Base-by-base conservation (phyloP, 2,113 vertebrate species). In the Pagrus major region DNA sequence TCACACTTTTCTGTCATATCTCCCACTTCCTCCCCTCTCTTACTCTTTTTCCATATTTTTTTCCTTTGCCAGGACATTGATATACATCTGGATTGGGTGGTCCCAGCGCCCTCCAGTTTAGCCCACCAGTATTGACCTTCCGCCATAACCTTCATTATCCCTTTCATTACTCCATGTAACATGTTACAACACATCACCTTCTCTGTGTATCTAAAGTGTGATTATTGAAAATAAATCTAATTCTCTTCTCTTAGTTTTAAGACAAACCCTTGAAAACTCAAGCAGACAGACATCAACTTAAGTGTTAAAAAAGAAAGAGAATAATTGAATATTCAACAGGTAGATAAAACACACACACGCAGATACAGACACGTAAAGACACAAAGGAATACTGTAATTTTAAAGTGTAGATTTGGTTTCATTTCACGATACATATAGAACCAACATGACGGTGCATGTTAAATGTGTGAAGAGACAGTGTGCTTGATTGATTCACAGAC, bases 401-500 rank as follows among this genome's bases (percentile, higher is more conserved):
- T 54, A 35, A 25, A 54, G 21, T 79, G 16, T 9, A 51, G 10
- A 20, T 59, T 23, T 58, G 9, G 6, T 61, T 47, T 56, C n/a
- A 39, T 20, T 47, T 49, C 14, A 33, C 67, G 9, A 67, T 25
- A 44, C 25, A 67, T 16, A 51, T 10, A 67, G 39, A 69, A 29
- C 21, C 49, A 49, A 51, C 11, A n/a, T 44, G 44, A 55, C 64
- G 64, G 74, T 72, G 67, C 63, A 54, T 56, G 67, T 60, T 69
- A 46, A 25, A 71, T 56, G 56, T 80, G 46, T 71, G 39, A 75
- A 78, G 64, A 83, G 66, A 90, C 80, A 82, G n/a, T 80, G 83
- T 86, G 81, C 78, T 87, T 64, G 47, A 76, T 42, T 58, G 60
- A 80, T 63, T 66, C 79, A 91, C 83, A 89, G 71, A 90, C 86